Evolutionary conservation across 2,113 vertebrate genomes (phyloP).

Genomic region (Saguinus imperator): DNA sequence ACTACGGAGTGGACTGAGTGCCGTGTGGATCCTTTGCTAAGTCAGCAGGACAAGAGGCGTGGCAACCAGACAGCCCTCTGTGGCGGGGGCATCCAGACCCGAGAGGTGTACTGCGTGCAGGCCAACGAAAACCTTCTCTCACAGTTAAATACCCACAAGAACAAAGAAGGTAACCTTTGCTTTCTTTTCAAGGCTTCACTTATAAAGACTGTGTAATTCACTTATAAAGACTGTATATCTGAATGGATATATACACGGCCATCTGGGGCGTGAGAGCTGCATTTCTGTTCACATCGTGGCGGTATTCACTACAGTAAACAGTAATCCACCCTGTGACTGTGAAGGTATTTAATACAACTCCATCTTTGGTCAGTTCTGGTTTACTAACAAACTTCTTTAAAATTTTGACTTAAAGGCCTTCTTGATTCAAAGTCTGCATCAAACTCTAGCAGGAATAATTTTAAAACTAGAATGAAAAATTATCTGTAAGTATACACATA

Average conservation of each 20-base stretch:
- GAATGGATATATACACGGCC: fast-evolving
- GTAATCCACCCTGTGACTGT: neutral
- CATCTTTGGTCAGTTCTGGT: neutral
- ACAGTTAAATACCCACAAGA: constrained; percentile 86
- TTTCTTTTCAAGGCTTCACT: neutral
- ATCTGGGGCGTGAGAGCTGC: neutral
- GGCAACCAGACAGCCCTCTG: constrained; percentile 94
- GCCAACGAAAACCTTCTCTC: constrained; percentile 90
- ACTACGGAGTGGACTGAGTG: constrained; percentile 96
- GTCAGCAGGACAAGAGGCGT: constrained; percentile 95
- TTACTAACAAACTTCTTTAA: neutral
- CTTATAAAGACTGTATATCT: neutral
- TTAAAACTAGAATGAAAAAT: constrained; percentile 22
- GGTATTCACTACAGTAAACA: neutral
- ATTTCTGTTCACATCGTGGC: neutral
- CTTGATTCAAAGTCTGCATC: neutral
- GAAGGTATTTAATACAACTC: neutral
- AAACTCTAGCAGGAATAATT: neutral
- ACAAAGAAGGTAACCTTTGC: constrained; percentile 90
- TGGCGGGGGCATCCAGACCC: constrained; percentile 93
- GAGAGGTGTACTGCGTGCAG: constrained; percentile 94
- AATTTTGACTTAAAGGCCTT: neutral
- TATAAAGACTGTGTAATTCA: neutral
- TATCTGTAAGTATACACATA: neutral
- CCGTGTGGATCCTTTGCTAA: constrained; percentile 92